phyloP scores from a whole-genome alignment of 2,888 invertebrate species.

The Autographa gamma region DNA sequence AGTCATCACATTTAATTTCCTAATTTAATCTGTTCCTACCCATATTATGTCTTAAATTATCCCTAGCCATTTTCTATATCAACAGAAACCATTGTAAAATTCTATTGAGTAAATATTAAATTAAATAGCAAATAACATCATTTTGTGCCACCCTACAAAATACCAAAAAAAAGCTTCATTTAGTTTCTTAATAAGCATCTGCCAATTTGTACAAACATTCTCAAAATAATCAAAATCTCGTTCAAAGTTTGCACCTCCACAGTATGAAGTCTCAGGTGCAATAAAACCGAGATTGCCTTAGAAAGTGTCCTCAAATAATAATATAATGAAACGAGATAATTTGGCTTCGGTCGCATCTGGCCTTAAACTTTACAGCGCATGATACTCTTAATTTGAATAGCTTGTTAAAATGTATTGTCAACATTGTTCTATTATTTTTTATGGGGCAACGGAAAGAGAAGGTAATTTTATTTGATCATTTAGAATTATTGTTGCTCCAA shows the following conservation, averaged over 20 bases:
- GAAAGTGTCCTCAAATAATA: constrained; percentile 61
- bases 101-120: too few relatives aligned
- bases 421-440: constrained; percentile 50
- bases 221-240: constrained; percentile 24
- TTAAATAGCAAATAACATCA: too few relatives aligned
- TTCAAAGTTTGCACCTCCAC: constrained; percentile 39
- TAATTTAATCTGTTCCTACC: too few relatives aligned
- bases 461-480: too few relatives aligned
- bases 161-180: too few relatives aligned
- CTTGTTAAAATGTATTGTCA: constrained; percentile 53
- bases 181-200: too few relatives aligned
- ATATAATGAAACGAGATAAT: constrained; percentile 65
- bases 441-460: constrained; percentile 17
- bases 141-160: too few relatives aligned
- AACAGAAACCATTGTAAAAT: too few relatives aligned
- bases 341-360: constrained; percentile 65
- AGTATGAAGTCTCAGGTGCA: constrained; percentile 47
- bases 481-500: too few relatives aligned
- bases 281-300: constrained; percentile 50
- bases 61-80: too few relatives aligned
- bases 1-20: too few relatives aligned
- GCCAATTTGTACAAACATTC: not conserved
- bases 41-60: too few relatives aligned
- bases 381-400: constrained; percentile 52
- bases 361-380: constrained; percentile 49